These are phyloP conservation scores for Dermatemys mawii DNA, from an alignment of 2,113 vertebrate species.

Conservation along the genomic window DNA sequence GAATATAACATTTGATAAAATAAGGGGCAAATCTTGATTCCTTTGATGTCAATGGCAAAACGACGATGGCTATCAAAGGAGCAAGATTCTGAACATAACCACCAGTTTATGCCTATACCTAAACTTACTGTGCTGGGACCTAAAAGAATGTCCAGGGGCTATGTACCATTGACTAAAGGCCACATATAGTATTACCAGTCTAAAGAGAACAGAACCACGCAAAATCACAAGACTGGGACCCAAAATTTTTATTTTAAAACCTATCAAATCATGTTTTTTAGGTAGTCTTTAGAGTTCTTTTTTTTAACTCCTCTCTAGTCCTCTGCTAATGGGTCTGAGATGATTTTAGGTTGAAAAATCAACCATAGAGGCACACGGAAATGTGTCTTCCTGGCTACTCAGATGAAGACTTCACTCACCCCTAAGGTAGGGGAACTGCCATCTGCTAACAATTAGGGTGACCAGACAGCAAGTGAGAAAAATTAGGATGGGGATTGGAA, in stretches of 20 bases:
- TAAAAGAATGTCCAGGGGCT: conserved; percentile 2
- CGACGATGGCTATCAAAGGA: neutral
- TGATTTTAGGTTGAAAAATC: neutral
- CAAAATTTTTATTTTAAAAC: neutral
- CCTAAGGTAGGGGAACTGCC: neutral
- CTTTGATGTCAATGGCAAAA: conserved; percentile 36
- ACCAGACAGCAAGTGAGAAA: no score
- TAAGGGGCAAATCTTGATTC: neutral
- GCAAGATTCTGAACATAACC: neutral
- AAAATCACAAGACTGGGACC: neutral
- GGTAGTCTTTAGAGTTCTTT: neutral
- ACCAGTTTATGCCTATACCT: neutral
- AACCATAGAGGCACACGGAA: neutral
- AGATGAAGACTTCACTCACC: neutral
- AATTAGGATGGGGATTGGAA: no score
- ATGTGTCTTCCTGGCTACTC: neutral
- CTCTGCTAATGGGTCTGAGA: neutral
- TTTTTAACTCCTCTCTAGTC: neutral
- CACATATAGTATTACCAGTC: neutral
- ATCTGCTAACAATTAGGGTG: neutral
- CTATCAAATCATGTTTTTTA: neutral
- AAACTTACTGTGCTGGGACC: neutral
- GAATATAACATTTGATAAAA: neutral
- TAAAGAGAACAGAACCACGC: no score
- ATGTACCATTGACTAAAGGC: conserved; percentile 12